These are phyloP conservation scores for Oryzias sinensis DNA, from an alignment of 2,797 vertebrate species.

Conservation along the genomic window DNA sequence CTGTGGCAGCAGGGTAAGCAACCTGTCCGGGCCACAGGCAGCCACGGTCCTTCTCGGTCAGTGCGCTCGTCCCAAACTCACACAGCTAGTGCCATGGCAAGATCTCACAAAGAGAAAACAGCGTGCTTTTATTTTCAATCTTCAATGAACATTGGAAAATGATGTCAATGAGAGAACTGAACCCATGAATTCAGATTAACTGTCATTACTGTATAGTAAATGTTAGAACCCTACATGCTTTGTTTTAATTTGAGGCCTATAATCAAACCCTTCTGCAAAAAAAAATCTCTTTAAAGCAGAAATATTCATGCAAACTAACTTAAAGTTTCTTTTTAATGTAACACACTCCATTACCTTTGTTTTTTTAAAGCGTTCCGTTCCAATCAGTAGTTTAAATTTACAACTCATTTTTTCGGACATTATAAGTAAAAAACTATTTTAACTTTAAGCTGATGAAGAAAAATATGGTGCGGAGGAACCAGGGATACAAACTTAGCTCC, in stretches of 20 bases:
- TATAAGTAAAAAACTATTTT: constrained; percentile 24
- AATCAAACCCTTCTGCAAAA: too few relatives aligned
- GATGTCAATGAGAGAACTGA: constrained; percentile 22
- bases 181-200: constrained; percentile 26
- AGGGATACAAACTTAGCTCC: constrained; percentile 49
- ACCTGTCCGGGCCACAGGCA: constrained; percentile 49
- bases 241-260: too few relatives aligned
- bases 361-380: too few relatives aligned
- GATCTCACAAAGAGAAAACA: constrained; percentile 48
- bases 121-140: constrained; percentile 4
- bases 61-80: constrained; percentile 80
- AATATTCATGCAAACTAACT: too few relatives aligned
- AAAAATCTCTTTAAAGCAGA: too few relatives aligned
- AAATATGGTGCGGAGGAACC: constrained; percentile 47
- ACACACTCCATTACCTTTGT: too few relatives aligned
- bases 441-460: constrained; percentile 52
- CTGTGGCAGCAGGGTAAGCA: constrained; percentile 59
- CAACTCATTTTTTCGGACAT: constrained; percentile 2
- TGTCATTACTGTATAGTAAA: constrained; percentile 13
- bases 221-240: too few relatives aligned
- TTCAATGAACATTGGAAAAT: constrained; percentile 21
- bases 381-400: too few relatives aligned
- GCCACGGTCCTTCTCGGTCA: constrained; percentile 48
- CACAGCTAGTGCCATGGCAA: constrained; percentile 72
- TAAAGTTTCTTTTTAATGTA: too few relatives aligned